These are phyloP conservation scores for Pristionchus arcanus DNA, from an alignment of 2,888 invertebrate genomes.

Conservation along the genomic window DNA sequence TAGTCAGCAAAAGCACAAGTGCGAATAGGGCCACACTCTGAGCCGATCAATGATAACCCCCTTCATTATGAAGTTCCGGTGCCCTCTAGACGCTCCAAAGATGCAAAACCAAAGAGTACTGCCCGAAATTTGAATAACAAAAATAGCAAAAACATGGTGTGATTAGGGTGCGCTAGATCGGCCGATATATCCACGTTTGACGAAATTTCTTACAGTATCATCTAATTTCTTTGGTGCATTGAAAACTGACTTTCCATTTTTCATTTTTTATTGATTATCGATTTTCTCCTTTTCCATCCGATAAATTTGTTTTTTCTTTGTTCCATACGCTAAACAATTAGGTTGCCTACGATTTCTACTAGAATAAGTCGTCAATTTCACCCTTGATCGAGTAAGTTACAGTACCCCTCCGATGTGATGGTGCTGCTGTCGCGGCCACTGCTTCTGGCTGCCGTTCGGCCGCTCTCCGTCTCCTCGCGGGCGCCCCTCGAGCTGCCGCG, in stretches of 20 bases:
- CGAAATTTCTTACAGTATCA: background rate
- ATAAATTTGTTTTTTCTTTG: background rate
- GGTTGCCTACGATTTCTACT: background rate
- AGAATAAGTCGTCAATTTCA: background rate
- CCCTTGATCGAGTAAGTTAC: background rate
- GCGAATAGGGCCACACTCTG: no score
- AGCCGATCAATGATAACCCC: no score
- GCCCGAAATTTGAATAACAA: background rate
- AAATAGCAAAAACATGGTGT: background rate
- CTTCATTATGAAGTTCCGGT: no score
- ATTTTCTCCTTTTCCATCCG: background rate
- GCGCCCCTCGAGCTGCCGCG: slow-evolving; percentile 23
- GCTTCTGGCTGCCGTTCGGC: background rate
- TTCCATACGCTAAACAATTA: background rate
- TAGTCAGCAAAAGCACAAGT: no score
- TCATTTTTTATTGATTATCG: background rate
- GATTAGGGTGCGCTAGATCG: background rate
- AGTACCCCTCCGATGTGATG: slow-evolving; percentile 22
- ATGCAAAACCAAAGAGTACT: no score
- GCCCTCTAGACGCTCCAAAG: no score
- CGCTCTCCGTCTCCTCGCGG: background rate
- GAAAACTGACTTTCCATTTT: background rate
- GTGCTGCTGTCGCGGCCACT: slow-evolving; percentile 18
- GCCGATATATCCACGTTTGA: background rate
- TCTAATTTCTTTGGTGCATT: background rate